Conservation (phyloP, 2,113 vertebrate genomes). For the Anguilla rostrata region DNA sequence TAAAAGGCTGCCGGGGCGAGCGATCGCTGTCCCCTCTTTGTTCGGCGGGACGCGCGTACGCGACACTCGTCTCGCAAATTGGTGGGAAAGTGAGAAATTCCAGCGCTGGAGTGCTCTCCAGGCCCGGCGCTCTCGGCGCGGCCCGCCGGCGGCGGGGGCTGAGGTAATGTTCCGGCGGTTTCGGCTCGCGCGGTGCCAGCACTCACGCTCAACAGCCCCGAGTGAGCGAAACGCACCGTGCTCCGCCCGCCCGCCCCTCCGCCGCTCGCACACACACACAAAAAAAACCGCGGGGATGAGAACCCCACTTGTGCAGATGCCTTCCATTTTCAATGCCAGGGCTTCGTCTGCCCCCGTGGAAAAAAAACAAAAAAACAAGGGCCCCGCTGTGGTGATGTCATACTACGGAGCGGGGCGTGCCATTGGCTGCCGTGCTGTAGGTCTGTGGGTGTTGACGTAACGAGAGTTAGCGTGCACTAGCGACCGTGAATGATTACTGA, state of each 20-base stretch:
- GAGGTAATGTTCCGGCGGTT: constrained; percentile 1
- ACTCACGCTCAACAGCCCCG: constrained; percentile 16
- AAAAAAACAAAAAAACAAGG: too few relatives aligned
- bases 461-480: too few relatives aligned
- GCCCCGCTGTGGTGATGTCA: not conserved
- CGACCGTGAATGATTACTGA: not conserved
- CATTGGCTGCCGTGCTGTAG: too few relatives aligned
- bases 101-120: constrained; percentile 57
- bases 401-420: not conserved
- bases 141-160: not conserved
- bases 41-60: constrained; percentile 9
- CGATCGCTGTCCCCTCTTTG: constrained; percentile 18
- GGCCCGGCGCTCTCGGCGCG: not conserved
- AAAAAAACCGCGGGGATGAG: not conserved
- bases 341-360: too few relatives aligned
- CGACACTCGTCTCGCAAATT: constrained; percentile 39
- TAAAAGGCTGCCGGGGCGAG: constrained; percentile 17
- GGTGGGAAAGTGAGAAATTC: constrained; percentile 41
- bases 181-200: not conserved
- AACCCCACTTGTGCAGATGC: not conserved
- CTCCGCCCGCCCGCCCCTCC: not conserved
- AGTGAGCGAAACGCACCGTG: not conserved
- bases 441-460: too few relatives aligned
- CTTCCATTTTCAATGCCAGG: not conserved
- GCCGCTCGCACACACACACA: not conserved